Conservation (phyloP, 2,888 invertebrate genomes). For the Lasioglossum vierecki region DNA sequence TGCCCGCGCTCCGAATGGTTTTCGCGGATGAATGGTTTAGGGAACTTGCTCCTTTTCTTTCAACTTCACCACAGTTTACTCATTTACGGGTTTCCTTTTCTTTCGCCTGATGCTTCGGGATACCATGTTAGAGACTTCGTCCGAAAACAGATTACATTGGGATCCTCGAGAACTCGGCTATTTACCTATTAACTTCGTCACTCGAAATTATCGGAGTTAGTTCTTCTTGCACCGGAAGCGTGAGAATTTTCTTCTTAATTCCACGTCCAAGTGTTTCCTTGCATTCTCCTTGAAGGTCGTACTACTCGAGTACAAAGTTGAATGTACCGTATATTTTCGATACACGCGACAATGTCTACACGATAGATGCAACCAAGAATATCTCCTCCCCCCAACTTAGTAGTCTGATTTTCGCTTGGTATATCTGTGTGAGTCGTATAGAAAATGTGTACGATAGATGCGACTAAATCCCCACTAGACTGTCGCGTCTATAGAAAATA, state of each 20-base stretch:
- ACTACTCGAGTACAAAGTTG: too few species aligned
- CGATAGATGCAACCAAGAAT: too few species aligned
- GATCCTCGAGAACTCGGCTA: neutral
- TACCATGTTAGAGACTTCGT: neutral
- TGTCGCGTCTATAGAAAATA: too few species aligned
- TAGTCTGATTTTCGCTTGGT: too few species aligned
- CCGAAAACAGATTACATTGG: neutral
- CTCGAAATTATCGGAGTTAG: neutral
- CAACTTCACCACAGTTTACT: neutral
- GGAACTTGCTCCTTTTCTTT: slow-evolving; percentile 4
- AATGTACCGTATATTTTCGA: too few species aligned
- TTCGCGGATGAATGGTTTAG: slow-evolving; percentile 12
- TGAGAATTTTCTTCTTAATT: neutral
- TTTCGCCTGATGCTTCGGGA: neutral
- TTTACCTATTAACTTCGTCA: neutral
- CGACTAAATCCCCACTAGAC: too few species aligned
- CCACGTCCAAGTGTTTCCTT: too few species aligned
- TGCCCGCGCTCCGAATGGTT: neutral
- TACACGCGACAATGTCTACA: too few species aligned
- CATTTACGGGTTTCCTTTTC: neutral
- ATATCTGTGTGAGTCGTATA: too few species aligned
- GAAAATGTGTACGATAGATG: too few species aligned
- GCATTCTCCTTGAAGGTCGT: too few species aligned
- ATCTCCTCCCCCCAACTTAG: too few species aligned
- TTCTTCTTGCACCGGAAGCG: neutral